These are phyloP conservation scores for Sitta carolinensis DNA, from an alignment of 2,797 vertebrate species.

Conservation along the genomic window DNA sequence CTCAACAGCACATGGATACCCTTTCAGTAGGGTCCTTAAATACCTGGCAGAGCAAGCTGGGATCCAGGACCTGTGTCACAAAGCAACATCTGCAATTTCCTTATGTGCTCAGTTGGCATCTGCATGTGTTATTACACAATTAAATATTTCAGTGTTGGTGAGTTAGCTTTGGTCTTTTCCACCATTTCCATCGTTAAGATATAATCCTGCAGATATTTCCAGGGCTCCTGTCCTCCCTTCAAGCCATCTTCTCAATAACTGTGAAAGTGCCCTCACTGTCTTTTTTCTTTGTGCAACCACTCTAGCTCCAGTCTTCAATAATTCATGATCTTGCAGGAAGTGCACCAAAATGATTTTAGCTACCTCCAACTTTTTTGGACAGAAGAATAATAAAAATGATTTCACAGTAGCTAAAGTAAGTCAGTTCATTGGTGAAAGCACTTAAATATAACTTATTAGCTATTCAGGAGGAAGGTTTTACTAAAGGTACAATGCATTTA, in stretches of 20 bases:
- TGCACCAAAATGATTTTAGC: slow-evolving; percentile 39
- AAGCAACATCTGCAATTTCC: background rate
- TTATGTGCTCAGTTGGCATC: background rate
- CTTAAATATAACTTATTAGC: slow-evolving; percentile 53
- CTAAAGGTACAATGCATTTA: slow-evolving; percentile 53
- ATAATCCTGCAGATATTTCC: background rate
- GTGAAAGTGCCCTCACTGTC: background rate
- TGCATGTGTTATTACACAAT: background rate
- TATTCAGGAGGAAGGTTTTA: slow-evolving; percentile 59
- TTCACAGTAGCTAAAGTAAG: slow-evolving; percentile 34
- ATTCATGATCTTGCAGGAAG: slow-evolving; percentile 36
- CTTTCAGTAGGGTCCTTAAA: background rate
- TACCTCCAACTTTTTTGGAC: slow-evolving; percentile 30
- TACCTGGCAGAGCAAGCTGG: background rate
- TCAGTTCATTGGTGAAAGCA: slow-evolving; percentile 54
- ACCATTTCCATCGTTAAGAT: background rate
- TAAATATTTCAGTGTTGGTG: background rate
- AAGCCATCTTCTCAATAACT: background rate
- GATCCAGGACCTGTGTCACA: background rate
- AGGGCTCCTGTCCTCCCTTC: background rate
- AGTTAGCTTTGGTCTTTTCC: background rate
- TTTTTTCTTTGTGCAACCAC: background rate
- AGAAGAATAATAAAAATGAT: slow-evolving; percentile 54
- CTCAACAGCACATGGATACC: background rate
- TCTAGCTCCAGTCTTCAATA: slow-evolving; percentile 13